Base-by-base conservation (phyloP, 2,888 invertebrate species). In the Catonia carolina region DNA sequence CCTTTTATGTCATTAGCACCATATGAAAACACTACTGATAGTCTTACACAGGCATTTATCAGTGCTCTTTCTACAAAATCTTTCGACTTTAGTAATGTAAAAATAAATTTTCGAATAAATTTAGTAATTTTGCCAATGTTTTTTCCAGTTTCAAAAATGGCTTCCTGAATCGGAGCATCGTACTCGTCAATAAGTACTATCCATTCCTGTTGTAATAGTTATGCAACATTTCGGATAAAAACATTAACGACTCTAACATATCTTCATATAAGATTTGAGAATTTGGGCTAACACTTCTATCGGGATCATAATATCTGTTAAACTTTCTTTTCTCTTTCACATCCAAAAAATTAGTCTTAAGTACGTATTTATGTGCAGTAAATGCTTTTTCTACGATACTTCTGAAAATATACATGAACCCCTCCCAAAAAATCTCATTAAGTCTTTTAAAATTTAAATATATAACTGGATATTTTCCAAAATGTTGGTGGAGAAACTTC, bases 401-500 rank as follows among this genome's bases (percentile, higher is more conserved):
- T 17, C 39, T 22, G 23, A 39, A 22, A 41, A 22, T 41, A 15
- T 39, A 2, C 15, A 27, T 27, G 41, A 53, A 53, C 2, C 23
- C 18, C 5, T 8, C 17, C 27, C 22, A 53, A 15, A 27, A 37
- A 5, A 39, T 10, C 8, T 12, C 15, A 23, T 12, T 10, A 2
- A 53, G 15, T 7, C 1, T 17, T 2, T 22, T 41, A 41, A 53
- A 53, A 41, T 41, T 27, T 20, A 41, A 27, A 20, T 39, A 18
- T 23, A 53, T 53, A 2, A 53, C 18, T 6, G 53, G 53, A 39
- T 53, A 27, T n/a, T 53, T 22, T 27, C 23, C 23, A 53, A 53
- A 53, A 14, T 10, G 20, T 53, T 12, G 1, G 7, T 27, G 37
- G 15, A 53, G 41, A 53, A 53, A 53, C 17, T 1, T 1, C 3